Evolutionary conservation across 2,797 vertebrate species (phyloP), one percentile per base, ranked within the genome.

Genomic region (Loris lydekkerianus): DNA sequence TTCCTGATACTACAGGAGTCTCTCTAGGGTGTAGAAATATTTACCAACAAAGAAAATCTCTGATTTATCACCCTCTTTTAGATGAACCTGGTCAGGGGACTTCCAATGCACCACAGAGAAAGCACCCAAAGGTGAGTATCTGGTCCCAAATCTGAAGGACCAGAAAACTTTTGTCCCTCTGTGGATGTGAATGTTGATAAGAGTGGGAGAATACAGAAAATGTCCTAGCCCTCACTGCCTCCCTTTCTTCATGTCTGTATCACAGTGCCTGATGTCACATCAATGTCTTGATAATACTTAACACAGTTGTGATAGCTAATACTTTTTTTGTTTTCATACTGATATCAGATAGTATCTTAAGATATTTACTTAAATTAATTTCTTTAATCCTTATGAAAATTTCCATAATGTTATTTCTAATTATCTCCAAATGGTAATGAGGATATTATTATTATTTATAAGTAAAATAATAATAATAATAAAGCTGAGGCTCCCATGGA

Each of bases 41-140:
- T 94, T 93, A 13, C 31, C n/a, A 75, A 93, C 65, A 78, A 91
- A 31, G 67, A 23, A 86, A 89, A 86, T 31, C 82, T 61, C 9
- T 94, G 27, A 88, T 56, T 75, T 77, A 7, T 93, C 60, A 31
- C 91, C 27, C 13, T 34, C 11, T 90, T 95, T 87, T 34, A 92
- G 93, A 34, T 29, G 21, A 81, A 67, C 0, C 0, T 23, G 2
- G 1, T 78, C 5, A 53, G 27, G 5, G 1, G 25, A 0, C 11
- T 89, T 84, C 34, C 23, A 13, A 4, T 0, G 3, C 7, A 7
- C 7, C 17, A 58, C 10, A 11, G 49, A 65, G 0, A 31, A 40
- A 75, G 61, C 1, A 1, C 1, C 23, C 10, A 2, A 77, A 78
- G 89, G 96, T 87, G 49, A 97, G 92, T 96, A 25, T 69, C 72